Percentiles rank a stretch among this genome's conserved stretches.
Conservation (phyloP, 2,888 invertebrate genomes). For the Caenorhabditis virilis region DNA sequence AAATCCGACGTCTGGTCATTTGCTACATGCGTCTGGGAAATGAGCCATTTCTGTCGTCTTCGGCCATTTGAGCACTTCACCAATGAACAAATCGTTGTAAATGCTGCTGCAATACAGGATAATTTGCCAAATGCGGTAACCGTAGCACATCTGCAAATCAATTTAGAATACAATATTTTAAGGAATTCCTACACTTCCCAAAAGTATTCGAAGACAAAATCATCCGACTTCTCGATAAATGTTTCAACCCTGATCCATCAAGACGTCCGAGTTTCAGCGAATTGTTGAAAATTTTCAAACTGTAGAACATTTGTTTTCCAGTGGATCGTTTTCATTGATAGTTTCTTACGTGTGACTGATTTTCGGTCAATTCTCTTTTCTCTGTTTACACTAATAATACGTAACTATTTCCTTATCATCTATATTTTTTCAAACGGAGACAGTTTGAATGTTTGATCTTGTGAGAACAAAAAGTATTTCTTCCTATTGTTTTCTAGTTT, state of each 20-base stretch:
- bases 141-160: too few species aligned
- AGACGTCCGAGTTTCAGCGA: slow-evolving; percentile 37
- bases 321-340: too few species aligned
- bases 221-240: slow-evolving; percentile 18
- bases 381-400: too few species aligned
- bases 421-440: too few species aligned
- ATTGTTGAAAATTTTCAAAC: slow-evolving; percentile 17
- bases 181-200: slow-evolving; percentile 30
- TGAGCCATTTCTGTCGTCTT: slow-evolving; percentile 80
- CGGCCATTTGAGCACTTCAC: slow-evolving; percentile 80
- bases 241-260: slow-evolving; percentile 36
- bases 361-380: too few species aligned
- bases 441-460: too few species aligned
- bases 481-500: too few species aligned
- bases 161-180: slow-evolving; percentile 2
- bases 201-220: slow-evolving; percentile 22
- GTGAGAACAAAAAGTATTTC: too few species aligned
- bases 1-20: slow-evolving; percentile 92
- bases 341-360: too few species aligned
- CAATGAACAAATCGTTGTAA: slow-evolving; percentile 82
- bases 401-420: too few species aligned
- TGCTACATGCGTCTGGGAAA: slow-evolving; percentile 85
- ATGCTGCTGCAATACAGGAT: slow-evolving; percentile 71
- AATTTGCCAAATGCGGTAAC: slow-evolving; percentile 41
- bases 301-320: too few species aligned